These are phyloP conservation scores for Linurgus olivaceus DNA, from an alignment of 2,797 vertebrate species.

Conservation along the genomic window DNA sequence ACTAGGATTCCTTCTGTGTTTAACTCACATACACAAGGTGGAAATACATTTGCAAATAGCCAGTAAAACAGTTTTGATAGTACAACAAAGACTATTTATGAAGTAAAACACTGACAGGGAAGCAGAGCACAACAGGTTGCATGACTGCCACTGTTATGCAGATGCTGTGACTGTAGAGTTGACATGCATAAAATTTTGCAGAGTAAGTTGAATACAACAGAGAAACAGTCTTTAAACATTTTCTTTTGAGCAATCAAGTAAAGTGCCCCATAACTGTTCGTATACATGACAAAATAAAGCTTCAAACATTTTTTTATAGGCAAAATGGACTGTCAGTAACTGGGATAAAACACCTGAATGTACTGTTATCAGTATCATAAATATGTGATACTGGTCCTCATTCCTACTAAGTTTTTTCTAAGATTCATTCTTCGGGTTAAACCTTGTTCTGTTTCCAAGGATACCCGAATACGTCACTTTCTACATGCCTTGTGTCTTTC, in stretches of 20 bases:
- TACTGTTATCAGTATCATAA: background rate
- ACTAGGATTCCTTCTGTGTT: background rate
- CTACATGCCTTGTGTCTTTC: background rate
- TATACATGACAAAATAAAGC: background rate
- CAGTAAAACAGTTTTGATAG: background rate
- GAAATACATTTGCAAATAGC: background rate
- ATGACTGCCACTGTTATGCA: background rate
- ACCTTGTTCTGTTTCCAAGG: conserved; percentile 7
- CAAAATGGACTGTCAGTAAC: background rate
- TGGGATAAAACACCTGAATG: background rate
- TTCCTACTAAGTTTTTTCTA: background rate
- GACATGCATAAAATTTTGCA: background rate
- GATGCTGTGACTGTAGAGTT: fast-evolving
- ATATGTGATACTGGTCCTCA: fast-evolving
- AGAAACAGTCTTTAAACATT: background rate
- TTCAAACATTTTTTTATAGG: fast-evolving
- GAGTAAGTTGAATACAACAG: fast-evolving
- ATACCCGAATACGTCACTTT: background rate
- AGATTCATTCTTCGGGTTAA: background rate
- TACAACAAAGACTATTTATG: background rate
- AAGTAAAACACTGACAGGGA: background rate
- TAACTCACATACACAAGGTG: background rate
- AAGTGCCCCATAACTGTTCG: fast-evolving
- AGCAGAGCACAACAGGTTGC: background rate
- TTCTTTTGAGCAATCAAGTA: background rate